Base-by-base conservation (phyloP, 2,888 invertebrate genomes). In the Philhelius pedissequus region DNA sequence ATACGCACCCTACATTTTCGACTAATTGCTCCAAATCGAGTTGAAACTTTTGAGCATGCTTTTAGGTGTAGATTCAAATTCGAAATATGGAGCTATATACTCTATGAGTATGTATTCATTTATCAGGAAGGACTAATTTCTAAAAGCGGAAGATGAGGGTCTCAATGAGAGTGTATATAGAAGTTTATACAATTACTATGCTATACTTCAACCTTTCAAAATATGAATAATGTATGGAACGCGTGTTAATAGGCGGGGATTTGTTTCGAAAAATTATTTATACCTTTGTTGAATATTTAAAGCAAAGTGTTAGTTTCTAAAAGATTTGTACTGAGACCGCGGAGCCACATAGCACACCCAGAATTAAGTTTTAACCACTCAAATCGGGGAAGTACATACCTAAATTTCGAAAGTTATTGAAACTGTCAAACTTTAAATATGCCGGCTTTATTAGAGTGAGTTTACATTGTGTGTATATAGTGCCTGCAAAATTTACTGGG, bases 141-240 rank as follows among this genome's bases (percentile, higher is more conserved):
- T 13, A 15, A 38, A 38, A n/a, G 56, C 1, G 7, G 20, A 13
- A 32, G 32, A 5, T 13, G 20, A 25, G 22, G 22, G 22, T 45
- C 18, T 22, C 22, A 22, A 4, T 4, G 22, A 13, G 13, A 22
- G 22, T 22, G 22, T 22, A n/a, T n/a, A n/a, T 4, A 48, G 22
- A 22, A 22, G 22, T 22, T 25, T 22, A n/a, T n/a, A n/a, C n/a
- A 38, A n/a, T 38, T 38, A 38, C 6, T 3, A 9, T 13, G 4
- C 35, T 18, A 18, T n/a, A 45, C 13, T 35, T 35, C 32, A 64
- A 45, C 48, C 32, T 48, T 48, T 64, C 5, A n/a, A 4, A 64
- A 52, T 20, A 64, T 64, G 48, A 64, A 64, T 64, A 22, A 64
- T 64, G 18, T 64, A 64, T 20, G 32, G 32, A 64, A 56, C 22